phyloP scores from a whole-genome alignment of 2,797 vertebrate genomes.

The Scomberomorus guttatus region DNA sequence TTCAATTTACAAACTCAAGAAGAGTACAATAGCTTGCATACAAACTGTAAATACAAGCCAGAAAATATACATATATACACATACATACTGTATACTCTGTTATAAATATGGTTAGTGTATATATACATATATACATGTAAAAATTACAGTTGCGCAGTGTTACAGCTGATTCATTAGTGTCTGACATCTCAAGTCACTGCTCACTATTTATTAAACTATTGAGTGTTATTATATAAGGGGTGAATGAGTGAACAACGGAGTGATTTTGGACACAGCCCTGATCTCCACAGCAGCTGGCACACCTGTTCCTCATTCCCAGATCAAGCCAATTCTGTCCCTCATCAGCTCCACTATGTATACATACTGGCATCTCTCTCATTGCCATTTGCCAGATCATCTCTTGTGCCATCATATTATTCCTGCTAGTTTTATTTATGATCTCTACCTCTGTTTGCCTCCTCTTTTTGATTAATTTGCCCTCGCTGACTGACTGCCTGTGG shows the following conservation, averaged over 20 bases:
- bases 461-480: constrained; percentile 10
- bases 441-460: not conserved
- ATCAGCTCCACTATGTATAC: not conserved
- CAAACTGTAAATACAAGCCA: too few species aligned
- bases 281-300: not conserved
- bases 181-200: too few species aligned
- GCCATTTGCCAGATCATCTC: not conserved
- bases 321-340: not conserved
- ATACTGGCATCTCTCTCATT: not conserved
- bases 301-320: not conserved
- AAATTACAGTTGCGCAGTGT: too few species aligned
- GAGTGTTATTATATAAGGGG: too few species aligned
- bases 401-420: not conserved
- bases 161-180: too few species aligned
- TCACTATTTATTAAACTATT: too few species aligned
- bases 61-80: too few species aligned
- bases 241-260: not conserved
- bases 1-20: too few species aligned
- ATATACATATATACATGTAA: too few species aligned
- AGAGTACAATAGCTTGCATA: too few species aligned
- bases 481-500: not conserved
- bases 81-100: too few species aligned
- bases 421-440: not conserved
- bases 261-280: not conserved
- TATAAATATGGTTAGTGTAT: too few species aligned